Evolutionary conservation across 2,797 vertebrate genomes (phyloP), one percentile per base, ranked within the genome.

Genomic region (Enteromius argenteus): DNA sequence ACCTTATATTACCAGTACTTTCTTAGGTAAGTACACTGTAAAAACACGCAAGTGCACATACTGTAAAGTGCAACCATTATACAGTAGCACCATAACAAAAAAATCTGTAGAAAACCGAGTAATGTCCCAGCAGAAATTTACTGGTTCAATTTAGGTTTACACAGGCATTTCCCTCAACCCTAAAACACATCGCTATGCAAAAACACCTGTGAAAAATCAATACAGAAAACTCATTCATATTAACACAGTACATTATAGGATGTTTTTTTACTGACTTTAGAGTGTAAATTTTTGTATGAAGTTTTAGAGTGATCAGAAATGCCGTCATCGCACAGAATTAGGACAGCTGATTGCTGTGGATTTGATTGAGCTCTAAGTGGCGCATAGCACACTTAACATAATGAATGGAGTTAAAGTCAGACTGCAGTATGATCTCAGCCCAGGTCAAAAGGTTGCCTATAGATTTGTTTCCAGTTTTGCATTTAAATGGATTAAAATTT

Each of bases 331-430:
- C 86, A 83, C 83, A 82, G 88, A 90, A 86, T 87, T 89, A 87
- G 83, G 89, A 73, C 39, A 32, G 79, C 75, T 90, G 87, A 89
- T 90, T 91, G 88, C 85, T 90, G 71, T 86, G 87, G 86, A 84
- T 88, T 89, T 90, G 79, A 90, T 82, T 79, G 84, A 85, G 80
- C 90, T 83, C 42, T 84, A 74, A 86, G 83, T 88, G 87, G 81
- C 75, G 46, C 30, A 74, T 71, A 30, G 76, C 53, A 91, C 90
- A 92, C 91, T 94, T 91, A 90, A 86, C 84, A 87, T 93, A 93
- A 93, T 92, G 91, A 92, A 89, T 87, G 87, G 89, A 87, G 88
- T 90, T 92, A 88, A 90, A 90, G 89, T 91, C 90, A 87, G 88
- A 90, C 83, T 89, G 78, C 86, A 85, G 87, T 90, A 87, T 94